Evolutionary conservation across 2,888 invertebrate genomes (phyloP).

Genomic region (Acleris literana): DNA sequence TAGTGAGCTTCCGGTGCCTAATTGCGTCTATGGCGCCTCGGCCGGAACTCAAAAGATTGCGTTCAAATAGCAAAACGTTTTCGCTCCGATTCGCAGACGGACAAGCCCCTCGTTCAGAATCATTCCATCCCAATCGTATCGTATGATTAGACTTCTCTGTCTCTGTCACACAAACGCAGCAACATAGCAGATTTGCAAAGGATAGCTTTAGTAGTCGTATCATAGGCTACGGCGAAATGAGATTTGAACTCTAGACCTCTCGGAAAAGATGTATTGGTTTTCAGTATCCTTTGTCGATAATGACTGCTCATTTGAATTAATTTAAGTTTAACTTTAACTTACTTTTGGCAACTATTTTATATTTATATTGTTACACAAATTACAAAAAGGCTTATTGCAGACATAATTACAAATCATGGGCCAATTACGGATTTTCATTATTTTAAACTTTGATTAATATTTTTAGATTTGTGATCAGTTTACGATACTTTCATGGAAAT

Average conservation of each 20-base stretch:
- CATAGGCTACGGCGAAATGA: slow-evolving; percentile 21
- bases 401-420: too few relatives aligned
- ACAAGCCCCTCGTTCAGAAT: slow-evolving; percentile 29
- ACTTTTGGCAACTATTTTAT: too few relatives aligned
- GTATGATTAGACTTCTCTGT: slow-evolving; percentile 32
- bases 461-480: too few relatives aligned
- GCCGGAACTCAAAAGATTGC: slow-evolving; percentile 80
- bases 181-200: slow-evolving; percentile 9
- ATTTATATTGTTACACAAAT: too few relatives aligned
- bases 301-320: slow-evolving; percentile 23
- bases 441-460: too few relatives aligned
- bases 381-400: too few relatives aligned
- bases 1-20: slow-evolving; percentile 73
- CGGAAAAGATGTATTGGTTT: slow-evolving; percentile 32
- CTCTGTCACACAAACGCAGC: slow-evolving; percentile 24
- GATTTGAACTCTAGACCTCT: slow-evolving; percentile 21
- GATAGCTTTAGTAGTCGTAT: slow-evolving; percentile 18
- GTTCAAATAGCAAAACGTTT: slow-evolving; percentile 66
- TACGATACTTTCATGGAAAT: too few relatives aligned
- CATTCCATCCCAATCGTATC: slow-evolving; percentile 27
- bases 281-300: slow-evolving; percentile 30
- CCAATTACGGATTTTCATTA: too few relatives aligned
- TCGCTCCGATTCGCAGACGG: slow-evolving; percentile 37
- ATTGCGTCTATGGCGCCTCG: slow-evolving; percentile 73
- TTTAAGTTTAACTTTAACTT: too few relatives aligned